A percentile compares a stretch with the other conserved stretches of the same genome.
Conservation (phyloP, 2,113 vertebrate genomes). For the Scortum barcoo region DNA sequence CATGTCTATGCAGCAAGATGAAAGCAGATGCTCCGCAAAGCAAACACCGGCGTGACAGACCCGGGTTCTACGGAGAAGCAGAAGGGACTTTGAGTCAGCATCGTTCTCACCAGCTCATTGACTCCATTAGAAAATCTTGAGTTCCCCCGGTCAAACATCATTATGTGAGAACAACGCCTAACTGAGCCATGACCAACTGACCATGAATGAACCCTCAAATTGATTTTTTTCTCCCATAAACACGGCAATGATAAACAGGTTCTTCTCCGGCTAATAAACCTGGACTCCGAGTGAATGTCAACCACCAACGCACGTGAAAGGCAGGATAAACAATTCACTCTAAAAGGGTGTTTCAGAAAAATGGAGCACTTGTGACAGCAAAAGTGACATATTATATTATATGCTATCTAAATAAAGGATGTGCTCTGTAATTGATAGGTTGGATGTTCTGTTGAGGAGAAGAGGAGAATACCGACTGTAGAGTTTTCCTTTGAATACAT, state of each 20-base stretch:
- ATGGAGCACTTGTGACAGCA: neutral
- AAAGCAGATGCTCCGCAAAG: constrained; percentile 79
- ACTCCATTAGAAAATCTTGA: constrained; percentile 64
- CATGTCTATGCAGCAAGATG: constrained; percentile 73
- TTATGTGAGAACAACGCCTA: constrained; percentile 55
- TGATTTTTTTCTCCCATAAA: constrained; percentile 63
- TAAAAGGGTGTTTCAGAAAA: neutral
- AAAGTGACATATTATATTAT: neutral
- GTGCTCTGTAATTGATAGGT: neutral
- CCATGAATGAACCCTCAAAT: constrained; percentile 66
- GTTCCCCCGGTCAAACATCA: constrained; percentile 66
- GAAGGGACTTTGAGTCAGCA: constrained; percentile 62
- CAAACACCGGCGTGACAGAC: constrained; percentile 62
- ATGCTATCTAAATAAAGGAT: neutral
- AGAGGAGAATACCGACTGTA: neutral
- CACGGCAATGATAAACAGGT: constrained; percentile 50
- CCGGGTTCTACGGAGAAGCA: constrained; percentile 48
- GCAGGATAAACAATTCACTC: constrained; percentile 9
- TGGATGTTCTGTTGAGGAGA: neutral
- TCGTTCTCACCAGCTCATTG: constrained; percentile 76
- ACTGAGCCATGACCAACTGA: constrained; percentile 62
- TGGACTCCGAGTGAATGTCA: constrained; percentile 53
- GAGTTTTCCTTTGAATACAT: neutral
- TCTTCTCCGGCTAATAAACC: constrained; percentile 48
- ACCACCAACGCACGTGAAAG: constrained; percentile 6